Evolutionary conservation across 2,888 invertebrate species (phyloP), one percentile per base, ranked within the genome.

Genomic region (Chrysolina oricalcia): DNA sequence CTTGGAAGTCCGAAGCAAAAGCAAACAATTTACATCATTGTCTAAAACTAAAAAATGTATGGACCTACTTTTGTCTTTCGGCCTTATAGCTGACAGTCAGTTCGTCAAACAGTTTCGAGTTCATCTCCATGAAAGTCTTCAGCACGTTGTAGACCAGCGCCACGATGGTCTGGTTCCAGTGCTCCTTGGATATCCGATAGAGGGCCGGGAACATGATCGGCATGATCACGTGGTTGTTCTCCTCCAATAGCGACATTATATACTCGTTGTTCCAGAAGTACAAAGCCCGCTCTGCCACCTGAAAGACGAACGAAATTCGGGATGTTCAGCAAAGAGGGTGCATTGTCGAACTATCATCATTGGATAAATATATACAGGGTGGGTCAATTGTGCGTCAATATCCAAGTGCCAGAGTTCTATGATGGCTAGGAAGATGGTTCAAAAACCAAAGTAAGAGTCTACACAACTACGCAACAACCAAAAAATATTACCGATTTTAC

Each of bases 241-340:
- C 99, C 89, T 98, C 98, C 92, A 99, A 98, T 90, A 99, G 91
- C 81, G 98, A 98, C 95, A 99, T 95, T 87, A 99, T 98, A 90
- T 99, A 99, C 92, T 99, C 99, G 91, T 99, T 99, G 93, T 99
- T 99, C 99, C 99, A 99, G 91, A 97, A 98, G 91, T 98, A 99
- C 83, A 99, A 92, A 85, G 99, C 98, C 89, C 99, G 93, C 90
- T 99, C 99, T 81, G 99, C 99, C 87, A 99, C 98, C 97, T 98
- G 88, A 1, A 90, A 78, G 63, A 17, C 17, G 53, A 53, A 17
- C n/a, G n/a, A n/a, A 27, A 5, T 27, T 27, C 27, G 27, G 27
- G 27, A 27, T 3, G 27, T 27, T 27, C 27, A 27, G 27, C 5
- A 27, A 27, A 27, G 27, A 27, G 2, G 27, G n/a, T n/a, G n/a